Evolutionary conservation across 2,888 invertebrate species (phyloP).

Genomic region (Mythimna lalbum): DNA sequence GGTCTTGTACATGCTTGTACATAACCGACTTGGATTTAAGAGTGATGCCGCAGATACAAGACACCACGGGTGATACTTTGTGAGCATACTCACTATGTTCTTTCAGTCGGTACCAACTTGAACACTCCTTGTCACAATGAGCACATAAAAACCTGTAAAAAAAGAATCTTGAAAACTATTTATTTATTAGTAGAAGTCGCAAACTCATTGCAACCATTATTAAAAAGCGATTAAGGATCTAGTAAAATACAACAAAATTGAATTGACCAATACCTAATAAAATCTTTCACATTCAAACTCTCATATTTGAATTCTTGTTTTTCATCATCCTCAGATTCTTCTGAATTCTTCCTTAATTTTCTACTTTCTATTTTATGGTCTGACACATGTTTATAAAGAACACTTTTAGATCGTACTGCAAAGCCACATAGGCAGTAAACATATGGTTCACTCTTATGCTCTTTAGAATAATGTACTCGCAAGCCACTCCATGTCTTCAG

Average conservation of each 20-base stretch:
- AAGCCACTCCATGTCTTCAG: conserved; percentile 80
- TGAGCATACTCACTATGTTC: conserved; percentile 81
- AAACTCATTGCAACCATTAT: not conserved
- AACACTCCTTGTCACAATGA: conserved; percentile 81
- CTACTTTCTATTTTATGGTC: conserved; percentile 81
- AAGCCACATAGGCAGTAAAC: conserved; percentile 83
- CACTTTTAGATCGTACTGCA: conserved; percentile 81
- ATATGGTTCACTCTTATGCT: conserved; percentile 79
- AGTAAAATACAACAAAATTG: not conserved
- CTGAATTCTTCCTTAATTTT: conserved; percentile 70
- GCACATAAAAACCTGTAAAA: conserved; percentile 84
- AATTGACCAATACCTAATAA: conserved; percentile 76
- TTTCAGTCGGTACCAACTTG: conserved; percentile 87
- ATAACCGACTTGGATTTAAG: conserved; percentile 88
- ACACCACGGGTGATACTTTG: conserved; percentile 80
- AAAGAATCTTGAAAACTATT: not conserved
- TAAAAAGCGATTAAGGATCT: not conserved
- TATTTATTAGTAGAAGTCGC: not conserved
- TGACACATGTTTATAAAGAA: conserved; percentile 84
- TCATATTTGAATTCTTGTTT: conserved; percentile 74
- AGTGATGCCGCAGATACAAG: conserved; percentile 86
- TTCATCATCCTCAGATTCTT: conserved; percentile 70
- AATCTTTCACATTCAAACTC: conserved; percentile 81
- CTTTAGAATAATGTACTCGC: conserved; percentile 75
- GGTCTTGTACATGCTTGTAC: conserved; percentile 89